Conservation (phyloP, 2,888 invertebrate genomes). For the Pheosia tremula region DNA sequence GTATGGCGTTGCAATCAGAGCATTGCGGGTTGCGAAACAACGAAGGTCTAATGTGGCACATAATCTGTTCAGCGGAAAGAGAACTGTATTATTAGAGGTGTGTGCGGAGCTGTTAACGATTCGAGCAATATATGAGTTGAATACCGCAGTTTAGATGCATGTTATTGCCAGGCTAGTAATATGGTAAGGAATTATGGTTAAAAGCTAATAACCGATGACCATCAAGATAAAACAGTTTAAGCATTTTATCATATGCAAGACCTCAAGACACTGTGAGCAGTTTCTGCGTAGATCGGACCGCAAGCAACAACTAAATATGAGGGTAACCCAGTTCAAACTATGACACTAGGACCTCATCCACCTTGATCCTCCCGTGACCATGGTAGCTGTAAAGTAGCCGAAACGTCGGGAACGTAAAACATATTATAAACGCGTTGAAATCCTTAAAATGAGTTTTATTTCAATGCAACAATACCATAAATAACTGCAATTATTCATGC, state of each 20-base stretch:
- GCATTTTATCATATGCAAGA: no score
- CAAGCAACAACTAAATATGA: no score
- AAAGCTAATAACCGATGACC: slow-evolving; percentile 21
- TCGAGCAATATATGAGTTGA: slow-evolving; percentile 12
- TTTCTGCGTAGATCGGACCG: no score
- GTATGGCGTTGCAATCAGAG: slow-evolving; percentile 78
- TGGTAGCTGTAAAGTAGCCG: no score
- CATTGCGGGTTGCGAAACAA: slow-evolving; percentile 78
- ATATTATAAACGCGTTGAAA: no score
- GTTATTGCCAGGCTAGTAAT: slow-evolving; percentile 17
- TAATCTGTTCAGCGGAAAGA: slow-evolving; percentile 72
- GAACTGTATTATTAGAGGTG: slow-evolving; percentile 51
- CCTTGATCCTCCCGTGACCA: no score
- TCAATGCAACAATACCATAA: slow-evolving; percentile 13
- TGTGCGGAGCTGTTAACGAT: slow-evolving; percentile 20
- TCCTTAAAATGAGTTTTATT: no score
- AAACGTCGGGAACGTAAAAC: no score
- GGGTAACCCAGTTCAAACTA: no score
- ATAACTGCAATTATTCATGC: slow-evolving; percentile 25
- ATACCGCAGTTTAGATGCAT: slow-evolving; percentile 13
- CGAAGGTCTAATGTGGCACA: slow-evolving; percentile 62
- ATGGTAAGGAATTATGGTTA: slow-evolving; percentile 18
- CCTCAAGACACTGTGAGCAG: no score
- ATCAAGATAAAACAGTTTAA: slow-evolving; percentile 17
- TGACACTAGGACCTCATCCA: no score